Evolutionary conservation across 2,113 vertebrate species (phyloP).

Genomic region (Narcine bancroftii): DNA sequence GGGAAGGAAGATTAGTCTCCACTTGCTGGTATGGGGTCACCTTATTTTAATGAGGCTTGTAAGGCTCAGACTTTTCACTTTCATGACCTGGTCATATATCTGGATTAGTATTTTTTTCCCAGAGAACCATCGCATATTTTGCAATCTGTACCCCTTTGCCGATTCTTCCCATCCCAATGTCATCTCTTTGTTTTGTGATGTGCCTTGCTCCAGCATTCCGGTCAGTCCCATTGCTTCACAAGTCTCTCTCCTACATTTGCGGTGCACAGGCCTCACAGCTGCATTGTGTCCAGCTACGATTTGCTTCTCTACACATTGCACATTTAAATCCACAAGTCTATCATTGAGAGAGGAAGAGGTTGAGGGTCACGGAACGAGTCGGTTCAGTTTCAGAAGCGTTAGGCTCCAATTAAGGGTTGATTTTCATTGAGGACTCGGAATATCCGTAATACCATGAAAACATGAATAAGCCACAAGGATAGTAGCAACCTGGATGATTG

Average conservation of each 20-base stretch:
- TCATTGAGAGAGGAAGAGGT: background rate
- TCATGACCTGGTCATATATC: too few species aligned
- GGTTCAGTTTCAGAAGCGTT: background rate
- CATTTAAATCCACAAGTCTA: background rate
- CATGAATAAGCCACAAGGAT: background rate
- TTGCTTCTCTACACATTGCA: background rate
- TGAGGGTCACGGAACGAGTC: background rate
- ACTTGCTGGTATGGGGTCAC: too few species aligned
- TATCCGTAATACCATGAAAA: background rate
- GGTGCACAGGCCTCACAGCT: background rate
- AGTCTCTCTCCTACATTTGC: too few species aligned
- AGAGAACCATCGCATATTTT: background rate
- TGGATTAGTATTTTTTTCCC: too few species aligned
- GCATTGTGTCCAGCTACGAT: background rate
- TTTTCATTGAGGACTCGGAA: background rate
- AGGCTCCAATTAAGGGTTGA: background rate
- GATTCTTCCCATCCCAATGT: background rate
- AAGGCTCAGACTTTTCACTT: too few species aligned
- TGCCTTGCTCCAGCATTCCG: too few species aligned
- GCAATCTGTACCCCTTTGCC: background rate
- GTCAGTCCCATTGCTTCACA: too few species aligned
- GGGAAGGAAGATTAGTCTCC: too few species aligned
- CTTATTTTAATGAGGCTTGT: too few species aligned
- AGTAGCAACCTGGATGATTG: background rate
- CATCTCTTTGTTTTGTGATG: background rate